Conservation (phyloP, 2,797 vertebrate genomes). For the Melanotaenia parkinsoni region DNA sequence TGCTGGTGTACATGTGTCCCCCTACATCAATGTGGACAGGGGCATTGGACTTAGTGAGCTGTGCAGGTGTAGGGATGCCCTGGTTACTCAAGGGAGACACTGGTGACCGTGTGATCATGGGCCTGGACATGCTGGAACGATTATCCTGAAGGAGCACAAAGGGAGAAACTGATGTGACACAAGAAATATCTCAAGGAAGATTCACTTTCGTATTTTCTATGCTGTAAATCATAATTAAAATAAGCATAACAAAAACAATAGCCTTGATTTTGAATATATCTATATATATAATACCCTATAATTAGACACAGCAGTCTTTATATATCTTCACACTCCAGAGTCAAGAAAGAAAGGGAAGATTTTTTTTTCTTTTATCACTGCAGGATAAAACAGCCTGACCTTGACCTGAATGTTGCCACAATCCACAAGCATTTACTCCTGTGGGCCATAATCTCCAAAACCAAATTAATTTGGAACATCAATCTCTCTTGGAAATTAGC, state of each 20-base stretch:
- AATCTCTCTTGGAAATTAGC: constrained; percentile 73
- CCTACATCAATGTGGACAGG: constrained; percentile 99
- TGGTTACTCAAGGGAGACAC: constrained; percentile 98
- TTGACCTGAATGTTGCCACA: constrained; percentile 82
- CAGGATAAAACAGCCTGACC: constrained; percentile 75
- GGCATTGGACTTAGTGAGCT: constrained; percentile 98
- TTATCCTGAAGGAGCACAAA: constrained; percentile 86
- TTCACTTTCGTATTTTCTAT: not conserved
- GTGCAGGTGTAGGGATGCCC: constrained; percentile 97
- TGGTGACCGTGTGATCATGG: constrained; percentile 97
- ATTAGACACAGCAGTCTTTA: constrained; percentile 4
- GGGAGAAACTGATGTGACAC: constrained; percentile 9
- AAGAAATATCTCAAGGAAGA: not conserved
- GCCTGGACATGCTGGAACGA: constrained; percentile 98
- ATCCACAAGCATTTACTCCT: constrained; percentile 73
- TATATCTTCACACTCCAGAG: constrained; percentile 27
- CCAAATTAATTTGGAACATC: constrained; percentile 81
- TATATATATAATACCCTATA: not conserved
- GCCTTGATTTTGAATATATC: not conserved
- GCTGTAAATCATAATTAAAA: constrained; percentile 6
- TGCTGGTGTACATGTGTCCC: constrained; percentile 99
- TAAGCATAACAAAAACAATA: not conserved
- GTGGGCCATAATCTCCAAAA: constrained; percentile 79
- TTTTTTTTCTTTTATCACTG: constrained; percentile 34
- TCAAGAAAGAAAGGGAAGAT: constrained; percentile 24